Percentiles rank a stretch among this genome's conserved stretches.
Evolutionary conservation across 2,797 vertebrate genomes (phyloP).

Genomic region (Chelon auratus): DNA sequence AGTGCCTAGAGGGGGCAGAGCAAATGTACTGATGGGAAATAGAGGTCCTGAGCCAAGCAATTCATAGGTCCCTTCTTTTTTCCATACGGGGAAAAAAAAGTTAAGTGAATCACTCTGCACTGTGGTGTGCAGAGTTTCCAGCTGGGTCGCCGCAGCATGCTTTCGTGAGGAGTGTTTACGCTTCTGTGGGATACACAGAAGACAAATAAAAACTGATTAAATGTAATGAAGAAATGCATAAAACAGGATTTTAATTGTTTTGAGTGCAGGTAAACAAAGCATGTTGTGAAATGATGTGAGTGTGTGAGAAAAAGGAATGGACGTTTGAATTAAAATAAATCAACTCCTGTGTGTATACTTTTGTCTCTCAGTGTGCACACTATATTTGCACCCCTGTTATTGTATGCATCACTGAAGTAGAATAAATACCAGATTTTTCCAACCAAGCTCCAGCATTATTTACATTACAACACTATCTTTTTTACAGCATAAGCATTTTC

Average conservation of each 20-base stretch:
- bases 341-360: neutral
- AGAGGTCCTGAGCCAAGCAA: slow-evolving; percentile 63
- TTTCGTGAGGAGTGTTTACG: slow-evolving; percentile 32
- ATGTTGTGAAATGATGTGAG: slow-evolving; percentile 6
- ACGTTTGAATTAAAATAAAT: neutral
- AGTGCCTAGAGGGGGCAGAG: slow-evolving; percentile 38
- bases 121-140: slow-evolving; percentile 45
- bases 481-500: slow-evolving; percentile 47
- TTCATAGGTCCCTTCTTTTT: slow-evolving; percentile 57
- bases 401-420: slow-evolving; percentile 23
- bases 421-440: slow-evolving; percentile 48
- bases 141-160: slow-evolving; percentile 33
- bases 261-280: slow-evolving; percentile 22
- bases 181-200: slow-evolving; percentile 16
- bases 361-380: neutral
- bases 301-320: neutral
- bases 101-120: slow-evolving; percentile 61
- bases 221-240: slow-evolving; percentile 40
- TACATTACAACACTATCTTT: slow-evolving; percentile 6
- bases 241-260: slow-evolving; percentile 32
- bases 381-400: slow-evolving; percentile 16
- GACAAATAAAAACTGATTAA: slow-evolving; percentile 34
- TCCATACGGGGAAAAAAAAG: slow-evolving; percentile 38
- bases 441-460: slow-evolving; percentile 25
- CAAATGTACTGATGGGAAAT: slow-evolving; percentile 71